Base-by-base conservation (phyloP, 2,797 vertebrate genomes). In the Columba guinea region DNA sequence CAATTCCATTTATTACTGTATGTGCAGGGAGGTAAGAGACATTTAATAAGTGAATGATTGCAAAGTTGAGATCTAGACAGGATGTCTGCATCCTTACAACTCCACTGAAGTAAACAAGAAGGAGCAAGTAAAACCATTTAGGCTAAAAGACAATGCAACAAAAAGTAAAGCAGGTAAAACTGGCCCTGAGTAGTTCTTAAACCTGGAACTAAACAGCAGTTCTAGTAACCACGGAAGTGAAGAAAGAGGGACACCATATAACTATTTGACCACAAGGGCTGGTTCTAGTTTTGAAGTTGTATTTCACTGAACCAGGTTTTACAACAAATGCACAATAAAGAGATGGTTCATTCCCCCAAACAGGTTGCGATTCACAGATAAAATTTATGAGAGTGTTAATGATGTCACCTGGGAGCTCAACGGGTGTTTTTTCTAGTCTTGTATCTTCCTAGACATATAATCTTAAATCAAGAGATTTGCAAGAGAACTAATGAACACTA, bases 201-300 rank as follows among this genome's bases (percentile, higher is more conserved):
- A 86, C 13, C 24, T 65, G 44, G 24, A 90, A 88, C 18, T 27
- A 16, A 9, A 41, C 21, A 27, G 34, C 5, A 64, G 8, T 52
- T 69, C 48, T 26, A 67, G 30, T 48, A 32, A 80, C 14, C 5
- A 51, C 14, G 7, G 37, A 63, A 35, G 19, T 8, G 48, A 81
- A 79, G 59, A 76, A 93, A 77, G 0, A 0, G 20, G 14, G 11
- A 63, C 3, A 22, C 10, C 28, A 27, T 4, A 1, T 1, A 71
- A 63, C 12, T 44, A 30, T 51, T 39, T 44, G 27, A 91, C 39
- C 20, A 39, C 20, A 86, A 22, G 14, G 44, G 13, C 27, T 67
- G 26, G 13, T n/a, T 64, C 28, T 49, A 46, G 37, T 53, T 83
- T 80, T 71, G 34, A 71, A 90, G 94, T 0, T n/a, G 2, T 56